phyloP scores from a whole-genome alignment of 2,888 invertebrate species.

The Phortica okadai region DNA sequence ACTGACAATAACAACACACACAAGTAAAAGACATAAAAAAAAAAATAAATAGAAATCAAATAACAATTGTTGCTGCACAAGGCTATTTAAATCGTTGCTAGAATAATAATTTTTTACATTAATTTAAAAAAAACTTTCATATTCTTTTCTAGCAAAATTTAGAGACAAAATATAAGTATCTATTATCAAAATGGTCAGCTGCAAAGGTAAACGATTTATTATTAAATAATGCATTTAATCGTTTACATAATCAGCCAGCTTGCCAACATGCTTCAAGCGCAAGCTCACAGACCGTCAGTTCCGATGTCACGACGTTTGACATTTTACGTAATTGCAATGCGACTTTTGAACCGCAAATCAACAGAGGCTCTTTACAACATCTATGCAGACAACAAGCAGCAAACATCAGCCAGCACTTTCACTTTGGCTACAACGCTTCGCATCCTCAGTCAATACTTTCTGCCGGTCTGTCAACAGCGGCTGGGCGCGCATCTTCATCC shows the following conservation, averaged over 20 bases:
- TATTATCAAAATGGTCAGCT: too few relatives aligned
- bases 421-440: conserved; percentile 10
- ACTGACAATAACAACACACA: too few relatives aligned
- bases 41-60: too few relatives aligned
- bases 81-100: too few relatives aligned
- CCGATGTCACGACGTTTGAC: conserved; percentile 52
- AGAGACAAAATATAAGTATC: too few relatives aligned
- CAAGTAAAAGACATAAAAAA: too few relatives aligned
- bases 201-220: too few relatives aligned
- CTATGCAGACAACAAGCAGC: conserved; percentile 27
- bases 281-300: background rate
- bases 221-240: background rate
- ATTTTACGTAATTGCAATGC: conserved; percentile 53
- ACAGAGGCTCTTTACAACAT: conserved; percentile 5
- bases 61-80: too few relatives aligned
- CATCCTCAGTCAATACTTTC: background rate
- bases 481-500: conserved; percentile 28
- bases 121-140: too few relatives aligned
- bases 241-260: background rate
- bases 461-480: background rate
- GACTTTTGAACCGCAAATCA: conserved; percentile 28
- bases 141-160: too few relatives aligned
- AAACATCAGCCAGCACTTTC: conserved; percentile 7
- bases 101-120: too few relatives aligned
- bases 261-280: background rate